phyloP scores from a whole-genome alignment of 2,888 invertebrate species.

The Petrophora chlorosata region DNA sequence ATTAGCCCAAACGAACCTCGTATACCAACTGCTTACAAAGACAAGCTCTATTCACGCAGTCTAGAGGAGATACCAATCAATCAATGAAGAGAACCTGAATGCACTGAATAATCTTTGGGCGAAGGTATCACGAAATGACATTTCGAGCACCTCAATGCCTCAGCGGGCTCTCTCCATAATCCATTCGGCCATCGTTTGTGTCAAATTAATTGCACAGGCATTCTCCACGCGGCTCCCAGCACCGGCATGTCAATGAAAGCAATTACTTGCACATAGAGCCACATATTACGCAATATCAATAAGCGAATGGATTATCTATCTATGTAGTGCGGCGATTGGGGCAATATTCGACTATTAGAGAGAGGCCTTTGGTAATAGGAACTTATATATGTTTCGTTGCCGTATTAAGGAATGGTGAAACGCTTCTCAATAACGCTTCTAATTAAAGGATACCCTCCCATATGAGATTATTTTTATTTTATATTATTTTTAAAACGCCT shows the following conservation, averaged over 20 bases:
- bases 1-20: too few relatives aligned
- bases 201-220: constrained; percentile 75
- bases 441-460: too few relatives aligned
- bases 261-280: constrained; percentile 65
- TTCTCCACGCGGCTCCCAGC: constrained; percentile 60
- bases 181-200: constrained; percentile 61
- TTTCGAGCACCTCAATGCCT: constrained; percentile 39
- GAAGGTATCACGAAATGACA: constrained; percentile 12
- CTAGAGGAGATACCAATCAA: too few relatives aligned
- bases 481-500: too few relatives aligned
- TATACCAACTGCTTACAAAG: too few relatives aligned
- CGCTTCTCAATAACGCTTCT: too few relatives aligned
- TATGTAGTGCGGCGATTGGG: neutral
- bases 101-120: neutral
- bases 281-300: constrained; percentile 45
- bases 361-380: neutral
- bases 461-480: too few relatives aligned
- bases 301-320: constrained; percentile 50
- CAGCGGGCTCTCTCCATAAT: constrained; percentile 47
- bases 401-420: too few relatives aligned
- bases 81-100: neutral
- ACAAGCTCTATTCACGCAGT: too few relatives aligned
- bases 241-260: constrained; percentile 76
- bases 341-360: neutral
- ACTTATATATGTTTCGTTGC: neutral